Percentiles rank a stretch among this genome's conserved stretches.
Evolutionary conservation across 1,140 invertebrate species (phyloP).

Genomic region (Hormaphis cornu): DNA sequence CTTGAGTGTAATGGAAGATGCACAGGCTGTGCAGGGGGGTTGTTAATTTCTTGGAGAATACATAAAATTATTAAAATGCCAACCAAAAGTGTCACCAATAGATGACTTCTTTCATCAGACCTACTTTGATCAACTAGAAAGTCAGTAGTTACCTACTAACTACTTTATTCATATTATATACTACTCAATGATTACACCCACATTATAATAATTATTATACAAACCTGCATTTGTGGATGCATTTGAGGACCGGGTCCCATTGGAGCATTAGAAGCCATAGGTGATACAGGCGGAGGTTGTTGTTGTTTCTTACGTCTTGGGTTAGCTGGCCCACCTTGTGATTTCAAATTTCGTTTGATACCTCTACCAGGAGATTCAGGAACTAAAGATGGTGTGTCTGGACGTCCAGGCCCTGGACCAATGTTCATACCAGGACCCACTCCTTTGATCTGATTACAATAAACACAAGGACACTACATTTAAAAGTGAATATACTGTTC

Average conservation of each 20-base stretch:
- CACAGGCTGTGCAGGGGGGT: too few relatives aligned
- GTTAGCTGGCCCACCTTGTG: constrained; percentile 34
- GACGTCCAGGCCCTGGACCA: constrained; percentile 47
- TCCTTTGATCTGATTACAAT: constrained; percentile 45
- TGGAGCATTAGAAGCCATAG: constrained; percentile 33
- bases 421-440: constrained; percentile 47
- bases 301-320: constrained; percentile 38
- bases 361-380: constrained; percentile 40
- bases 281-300: constrained; percentile 36
- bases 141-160: too few relatives aligned
- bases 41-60: too few relatives aligned
- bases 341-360: constrained; percentile 36
- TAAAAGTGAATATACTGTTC: constrained; percentile 38
- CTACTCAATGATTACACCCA: too few relatives aligned
- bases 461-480: constrained; percentile 42
- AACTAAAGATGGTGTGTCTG: constrained; percentile 40
- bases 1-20: too few relatives aligned
- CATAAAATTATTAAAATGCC: too few relatives aligned
- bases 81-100: too few relatives aligned
- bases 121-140: too few relatives aligned
- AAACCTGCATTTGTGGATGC: constrained; percentile 36
- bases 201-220: too few relatives aligned
- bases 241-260: constrained; percentile 31
- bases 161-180: too few relatives aligned
- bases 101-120: too few relatives aligned